Base-by-base conservation (phyloP, 2,113 vertebrate species). In the Chloroceryle aenea region DNA sequence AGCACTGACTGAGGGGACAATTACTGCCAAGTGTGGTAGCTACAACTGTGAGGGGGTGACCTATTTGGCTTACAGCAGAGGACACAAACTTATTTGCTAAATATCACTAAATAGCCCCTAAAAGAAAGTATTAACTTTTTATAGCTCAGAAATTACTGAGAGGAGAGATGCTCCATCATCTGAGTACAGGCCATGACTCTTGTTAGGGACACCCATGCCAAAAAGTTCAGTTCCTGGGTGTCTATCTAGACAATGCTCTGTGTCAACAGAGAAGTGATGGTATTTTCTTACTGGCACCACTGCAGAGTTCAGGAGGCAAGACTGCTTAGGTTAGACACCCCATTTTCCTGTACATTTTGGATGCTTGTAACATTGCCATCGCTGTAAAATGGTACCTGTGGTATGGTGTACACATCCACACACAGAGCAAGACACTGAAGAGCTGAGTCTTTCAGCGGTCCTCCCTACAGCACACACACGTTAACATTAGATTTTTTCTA, bases 381-480 rank as follows among this genome's bases (percentile, higher is more conserved):
- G 62, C 25, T 75, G 34, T 61, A 55, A 55, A 34, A 56, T 16
- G 52, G 27, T 59, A 62, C 34, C 52, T 71, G 30, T n/a, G 47
- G 5, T 12, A n/a, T 1, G 50, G 11, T 2, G 17, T 6, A 30
- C 38, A 17, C 20, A 42, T 30, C 50, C 62, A 55, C 50, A 30
- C 0, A 0, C 62, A 43, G 27, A 22, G 19, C 26, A 9, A 29
- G 45, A 32, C 26, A 21, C 43, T 8, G 4, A 30, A 42, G 43
- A 79, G n/a, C 0, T 19, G 42, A 74, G n/a, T 18, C n/a, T 52
- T 45, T 26, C 29, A 20, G 21, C 8, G 25, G 6, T 36, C 48
- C 58, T 79, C 36, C 72, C 73, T 64, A 18, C n/a, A 21, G 42
- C 32, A 9, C 5, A 10, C 48, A 25, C 3, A 10, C 3, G 14